These are phyloP conservation scores for Mythimna loreyi DNA, from an alignment of 2,888 invertebrate genomes.

Conservation along the genomic window DNA sequence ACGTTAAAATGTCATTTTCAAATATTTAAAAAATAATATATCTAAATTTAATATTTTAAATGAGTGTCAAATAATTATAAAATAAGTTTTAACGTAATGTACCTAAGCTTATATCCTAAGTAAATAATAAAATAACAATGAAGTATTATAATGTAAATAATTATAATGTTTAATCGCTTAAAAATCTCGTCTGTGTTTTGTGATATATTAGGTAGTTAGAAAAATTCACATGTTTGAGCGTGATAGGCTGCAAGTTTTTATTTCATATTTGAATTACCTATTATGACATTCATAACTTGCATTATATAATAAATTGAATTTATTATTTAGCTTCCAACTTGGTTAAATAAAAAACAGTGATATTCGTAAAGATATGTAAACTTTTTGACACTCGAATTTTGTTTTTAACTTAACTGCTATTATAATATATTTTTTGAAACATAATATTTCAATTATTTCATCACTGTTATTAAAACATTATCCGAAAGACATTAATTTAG, in stretches of 20 bases:
- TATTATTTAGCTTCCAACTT: background rate
- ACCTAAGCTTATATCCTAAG: constrained; percentile 53
- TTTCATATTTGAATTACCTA: constrained; percentile 35
- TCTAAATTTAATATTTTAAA: constrained; percentile 51
- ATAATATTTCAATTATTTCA: too few species aligned
- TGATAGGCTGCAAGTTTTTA: constrained; percentile 24
- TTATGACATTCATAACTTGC: background rate
- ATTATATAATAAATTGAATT: background rate
- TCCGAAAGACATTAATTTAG: too few species aligned
- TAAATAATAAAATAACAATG: constrained; percentile 58
- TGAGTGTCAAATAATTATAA: constrained; percentile 65
- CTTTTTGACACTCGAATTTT: background rate
- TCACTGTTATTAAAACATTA: too few species aligned
- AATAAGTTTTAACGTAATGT: constrained; percentile 48
- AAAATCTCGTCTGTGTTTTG: constrained; percentile 79
- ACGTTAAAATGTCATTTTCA: constrained; percentile 42
- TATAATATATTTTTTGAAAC: too few species aligned
- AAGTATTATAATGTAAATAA: constrained; percentile 60
- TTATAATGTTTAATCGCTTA: constrained; percentile 66
- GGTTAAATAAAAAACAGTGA: background rate
- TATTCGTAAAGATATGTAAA: background rate
- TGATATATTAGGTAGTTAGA: constrained; percentile 73
- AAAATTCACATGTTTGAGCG: constrained; percentile 46
- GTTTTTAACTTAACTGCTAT: too few species aligned
- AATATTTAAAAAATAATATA: constrained; percentile 45